Base-by-base conservation (phyloP, 2,113 vertebrate species). In the Epinephelus lanceolatus region DNA sequence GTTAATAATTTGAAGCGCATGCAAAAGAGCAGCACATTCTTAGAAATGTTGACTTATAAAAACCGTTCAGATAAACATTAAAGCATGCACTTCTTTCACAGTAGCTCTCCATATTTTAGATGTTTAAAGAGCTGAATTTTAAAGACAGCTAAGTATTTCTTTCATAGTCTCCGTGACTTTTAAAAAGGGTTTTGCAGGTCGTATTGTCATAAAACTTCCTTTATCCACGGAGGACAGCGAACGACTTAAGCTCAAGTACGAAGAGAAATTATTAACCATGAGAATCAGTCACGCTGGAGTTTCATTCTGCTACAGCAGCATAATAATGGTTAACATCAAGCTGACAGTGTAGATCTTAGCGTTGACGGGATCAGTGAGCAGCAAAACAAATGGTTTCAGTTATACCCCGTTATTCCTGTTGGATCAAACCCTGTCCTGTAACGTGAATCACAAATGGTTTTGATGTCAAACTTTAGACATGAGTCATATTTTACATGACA, bases 81-180 rank as follows among this genome's bases (percentile, higher is more conserved):
- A 74, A 81, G 63, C 76, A 75, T 83, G 70, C 83, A 89, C 30
- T 45, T 75, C 21, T 76, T 73, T 79, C 66, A 84, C 84, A 88
- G 87, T 85, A 89, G 81, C 40, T 81, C 51, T 63, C 66, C 85
- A 90, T 84, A 86, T 86, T 76, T 69, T 10, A 72, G 33, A 84
- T 52, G 40, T 86, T 62, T 84, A 6, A 66, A 82, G 4, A 78
- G 78, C 71, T 80, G 76, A 4, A 12, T 62, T 59, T n/a, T 42
- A 45, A 70, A 69, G 33, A 80, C 30, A 65, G 27, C 57, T 52
- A 7, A 42, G 45, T 23, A 55, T 53, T 37, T 67, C 55, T 73
- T 72, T 72, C 56, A 56, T 81, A 30, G 69, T 76, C 52, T 76
- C 80, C 80, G 69, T 5, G 30, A 60, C 57, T 70, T 73, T 42